Base-by-base conservation (phyloP, 2,113 vertebrate genomes). In the Engraulis encrasicolus region DNA sequence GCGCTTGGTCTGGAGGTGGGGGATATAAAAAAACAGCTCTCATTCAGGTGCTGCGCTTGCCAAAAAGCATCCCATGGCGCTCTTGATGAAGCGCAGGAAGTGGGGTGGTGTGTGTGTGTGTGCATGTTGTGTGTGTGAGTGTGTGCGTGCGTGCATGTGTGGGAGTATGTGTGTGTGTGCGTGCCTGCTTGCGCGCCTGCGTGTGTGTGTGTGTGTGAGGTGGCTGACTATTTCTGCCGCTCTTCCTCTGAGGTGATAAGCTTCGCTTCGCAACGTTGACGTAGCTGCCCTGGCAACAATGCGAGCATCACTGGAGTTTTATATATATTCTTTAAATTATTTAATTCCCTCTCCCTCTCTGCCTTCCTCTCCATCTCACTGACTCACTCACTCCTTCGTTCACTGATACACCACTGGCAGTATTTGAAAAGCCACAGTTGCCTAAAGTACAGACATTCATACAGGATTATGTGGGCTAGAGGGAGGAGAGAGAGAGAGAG, bases 391-490 rank as follows among this genome's bases (percentile, higher is more conserved):
- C 19, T 1, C 20, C 6, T n/a, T 11, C 61, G 27, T 23, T 71
- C 61, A 2, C 66, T 74, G 66, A 31, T 81, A 61, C 78, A 83
- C 78, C 45, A 81, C 71, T 85, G 84, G 66, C 82, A 84, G 66
- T 78, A 86, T 84, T 85, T 89, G 71, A 89, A 84, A 86, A 85
- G 81, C 78, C 49, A 74, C 66, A 78, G 58, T 19, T 88, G 71
- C 48, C 48, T 82, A 84, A 84, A 84, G 84, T 82, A 78, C 79
- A 31, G 58, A 31, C 79, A 88, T 88, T 84, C 87, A 88, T 81
- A 80, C 45, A 80, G 54, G 80, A 87, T 87, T 85, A 85, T 88
- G 71, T 79, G 15, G 85, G 87, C 20, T 52, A 40, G 77, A 40
- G 78, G 81, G 19, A 36, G 81, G 84, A 85, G 77, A 58, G 54